Evolutionary conservation across 2,888 invertebrate species (phyloP).

Genomic region (Gisinianus flammeolus): DNA sequence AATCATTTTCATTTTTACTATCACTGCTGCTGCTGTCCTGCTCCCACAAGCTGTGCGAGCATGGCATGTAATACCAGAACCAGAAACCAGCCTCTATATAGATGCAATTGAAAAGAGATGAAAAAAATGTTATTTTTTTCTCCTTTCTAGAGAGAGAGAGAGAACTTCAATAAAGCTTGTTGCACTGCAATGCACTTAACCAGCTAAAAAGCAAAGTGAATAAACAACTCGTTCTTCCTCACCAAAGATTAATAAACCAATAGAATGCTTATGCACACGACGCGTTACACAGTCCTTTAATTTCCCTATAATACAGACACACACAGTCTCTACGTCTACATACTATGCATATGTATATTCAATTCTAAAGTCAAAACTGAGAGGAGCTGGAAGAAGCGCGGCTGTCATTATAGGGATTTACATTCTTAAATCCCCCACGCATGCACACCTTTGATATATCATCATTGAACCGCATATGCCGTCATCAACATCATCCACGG

Average conservation of each 20-base stretch:
- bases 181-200: conserved; percentile 18
- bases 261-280: background rate
- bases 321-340: too few species aligned
- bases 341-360: too few species aligned
- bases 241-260: conserved; percentile 32
- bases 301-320: too few species aligned
- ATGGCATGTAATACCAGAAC: too few species aligned
- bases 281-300: background rate
- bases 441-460: background rate
- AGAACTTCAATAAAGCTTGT: conserved; percentile 1
- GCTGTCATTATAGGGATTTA: conserved; percentile 3
- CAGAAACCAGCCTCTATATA: background rate
- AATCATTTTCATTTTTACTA: background rate
- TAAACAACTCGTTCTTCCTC: conserved; percentile 34
- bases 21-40: background rate
- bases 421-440: background rate
- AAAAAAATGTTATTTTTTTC: too few species aligned
- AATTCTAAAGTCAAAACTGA: background rate
- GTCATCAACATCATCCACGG: background rate
- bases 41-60: background rate
- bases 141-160: background rate
- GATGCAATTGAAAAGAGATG: background rate
- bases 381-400: background rate
- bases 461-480: conserved; percentile 9
- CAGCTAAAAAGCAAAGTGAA: conserved; percentile 30